Percentiles rank a stretch among this genome's conserved stretches.
Evolutionary conservation across 2,888 invertebrate genomes (phyloP).

Genomic region (Melolontha melolontha): DNA sequence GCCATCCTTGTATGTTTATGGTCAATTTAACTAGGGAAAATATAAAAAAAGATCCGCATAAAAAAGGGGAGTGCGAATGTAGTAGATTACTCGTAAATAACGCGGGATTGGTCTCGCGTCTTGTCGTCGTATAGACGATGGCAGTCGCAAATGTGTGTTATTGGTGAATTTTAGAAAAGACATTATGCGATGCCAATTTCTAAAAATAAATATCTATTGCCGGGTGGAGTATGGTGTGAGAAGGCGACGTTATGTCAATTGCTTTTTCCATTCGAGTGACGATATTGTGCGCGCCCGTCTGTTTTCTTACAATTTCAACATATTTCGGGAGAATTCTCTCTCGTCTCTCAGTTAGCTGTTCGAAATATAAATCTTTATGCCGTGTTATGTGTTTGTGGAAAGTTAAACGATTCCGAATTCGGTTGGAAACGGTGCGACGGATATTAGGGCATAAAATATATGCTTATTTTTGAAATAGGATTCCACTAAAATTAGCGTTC

Average conservation of each 20-base stretch:
- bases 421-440: neutral
- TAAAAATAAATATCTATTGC: slow-evolving; percentile 28
- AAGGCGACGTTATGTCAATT: slow-evolving; percentile 18
- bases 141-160: slow-evolving; percentile 15
- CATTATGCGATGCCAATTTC: slow-evolving; percentile 20
- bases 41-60: slow-evolving; percentile 14
- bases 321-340: slow-evolving; percentile 9
- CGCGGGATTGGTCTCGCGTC: slow-evolving; percentile 1
- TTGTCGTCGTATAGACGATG: neutral
- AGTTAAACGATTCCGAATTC: slow-evolving; percentile 20
- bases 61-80: slow-evolving; percentile 33
- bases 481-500: too few relatives aligned
- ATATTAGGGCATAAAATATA: neutral
- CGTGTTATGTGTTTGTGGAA: slow-evolving; percentile 25
- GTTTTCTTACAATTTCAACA: slow-evolving; percentile 3
- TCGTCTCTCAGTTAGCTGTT: neutral
- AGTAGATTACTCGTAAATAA: slow-evolving; percentile 38
- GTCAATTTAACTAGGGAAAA: slow-evolving; percentile 36
- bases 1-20: slow-evolving; percentile 40
- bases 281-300: too few relatives aligned
- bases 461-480: neutral
- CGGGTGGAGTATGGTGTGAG: neutral
- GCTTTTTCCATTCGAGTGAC: slow-evolving; percentile 4
- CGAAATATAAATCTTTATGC: slow-evolving; percentile 18
- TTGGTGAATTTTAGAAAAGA: slow-evolving; percentile 20